These are phyloP conservation scores for Nowickia ferox DNA, from an alignment of 2,888 invertebrate genomes.

Conservation along the genomic window DNA sequence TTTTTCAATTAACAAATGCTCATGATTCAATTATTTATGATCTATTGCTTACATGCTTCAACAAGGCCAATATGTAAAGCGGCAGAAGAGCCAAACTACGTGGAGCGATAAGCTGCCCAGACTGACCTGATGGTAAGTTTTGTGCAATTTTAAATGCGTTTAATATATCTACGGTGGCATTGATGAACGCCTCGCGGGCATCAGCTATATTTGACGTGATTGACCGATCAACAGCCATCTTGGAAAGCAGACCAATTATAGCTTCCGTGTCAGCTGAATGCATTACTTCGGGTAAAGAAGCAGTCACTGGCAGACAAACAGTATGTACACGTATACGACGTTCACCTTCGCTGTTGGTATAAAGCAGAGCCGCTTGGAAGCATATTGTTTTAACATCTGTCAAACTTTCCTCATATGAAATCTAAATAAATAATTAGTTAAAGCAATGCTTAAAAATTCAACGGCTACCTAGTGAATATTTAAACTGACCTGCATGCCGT, in stretches of 20 bases:
- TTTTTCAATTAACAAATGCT: not conserved
- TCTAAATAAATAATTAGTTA: conserved; percentile 71
- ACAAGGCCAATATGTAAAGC: conserved; percentile 92
- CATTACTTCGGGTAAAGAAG: conserved; percentile 92
- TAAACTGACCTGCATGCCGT: conserved; percentile 94
- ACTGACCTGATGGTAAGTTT: conserved; percentile 86
- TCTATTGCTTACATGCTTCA: conserved; percentile 90
- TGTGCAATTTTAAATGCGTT: conserved; percentile 88
- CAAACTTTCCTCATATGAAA: conserved; percentile 94
- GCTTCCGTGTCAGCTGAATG: conserved; percentile 96
- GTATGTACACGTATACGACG: conserved; percentile 99
- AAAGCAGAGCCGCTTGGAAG: conserved; percentile 98
- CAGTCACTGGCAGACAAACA: conserved; percentile 94
- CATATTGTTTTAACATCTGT: conserved; percentile 94
- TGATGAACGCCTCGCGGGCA: conserved; percentile 97
- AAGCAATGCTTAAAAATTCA: not conserved
- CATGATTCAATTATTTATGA: not conserved
- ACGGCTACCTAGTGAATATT: not conserved
- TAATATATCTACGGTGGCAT: conserved; percentile 95
- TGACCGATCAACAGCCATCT: conserved; percentile 99
- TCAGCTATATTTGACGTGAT: conserved; percentile 93
- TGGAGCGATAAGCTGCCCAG: conserved; percentile 89
- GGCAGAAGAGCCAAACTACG: conserved; percentile 92
- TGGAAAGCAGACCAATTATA: conserved; percentile 94
- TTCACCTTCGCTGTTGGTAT: conserved; percentile 98